phyloP scores from a whole-genome alignment of 2,797 vertebrate species.

The Chaenodraco wilsoni region DNA sequence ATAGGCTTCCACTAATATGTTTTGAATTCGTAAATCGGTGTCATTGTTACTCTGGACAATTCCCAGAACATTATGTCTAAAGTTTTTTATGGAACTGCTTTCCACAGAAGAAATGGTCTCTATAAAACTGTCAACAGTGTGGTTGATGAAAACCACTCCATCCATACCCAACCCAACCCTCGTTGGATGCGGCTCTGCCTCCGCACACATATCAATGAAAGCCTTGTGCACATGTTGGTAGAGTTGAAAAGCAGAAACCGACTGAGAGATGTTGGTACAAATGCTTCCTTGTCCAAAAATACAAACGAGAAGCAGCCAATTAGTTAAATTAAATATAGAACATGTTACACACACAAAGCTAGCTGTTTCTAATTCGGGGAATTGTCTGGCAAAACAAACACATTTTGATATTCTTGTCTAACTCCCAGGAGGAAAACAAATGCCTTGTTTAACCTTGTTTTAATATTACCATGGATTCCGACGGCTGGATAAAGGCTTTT shows the following conservation, averaged over 20 bases:
- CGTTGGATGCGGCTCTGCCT: too few species aligned
- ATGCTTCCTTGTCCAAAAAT: not conserved
- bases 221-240: not conserved
- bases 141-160: not conserved
- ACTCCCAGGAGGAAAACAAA: not conserved
- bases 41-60: not conserved
- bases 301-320: not conserved
- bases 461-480: not conserved
- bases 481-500: not conserved
- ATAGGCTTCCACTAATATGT: too few species aligned
- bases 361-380: too few species aligned
- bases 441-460: not conserved
- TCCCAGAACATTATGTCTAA: not conserved
- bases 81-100: not conserved
- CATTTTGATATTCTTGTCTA: not conserved
- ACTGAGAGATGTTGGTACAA: not conserved
- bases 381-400: not conserved
- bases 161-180: not conserved
- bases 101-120: not conserved
- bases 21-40: not conserved
- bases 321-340: not conserved
- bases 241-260: not conserved
- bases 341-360: too few species aligned
- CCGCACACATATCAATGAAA: not conserved
- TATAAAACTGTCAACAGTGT: not conserved